phyloP scores from a whole-genome alignment of 2,888 invertebrate species.

The Synergus itoensis region DNA sequence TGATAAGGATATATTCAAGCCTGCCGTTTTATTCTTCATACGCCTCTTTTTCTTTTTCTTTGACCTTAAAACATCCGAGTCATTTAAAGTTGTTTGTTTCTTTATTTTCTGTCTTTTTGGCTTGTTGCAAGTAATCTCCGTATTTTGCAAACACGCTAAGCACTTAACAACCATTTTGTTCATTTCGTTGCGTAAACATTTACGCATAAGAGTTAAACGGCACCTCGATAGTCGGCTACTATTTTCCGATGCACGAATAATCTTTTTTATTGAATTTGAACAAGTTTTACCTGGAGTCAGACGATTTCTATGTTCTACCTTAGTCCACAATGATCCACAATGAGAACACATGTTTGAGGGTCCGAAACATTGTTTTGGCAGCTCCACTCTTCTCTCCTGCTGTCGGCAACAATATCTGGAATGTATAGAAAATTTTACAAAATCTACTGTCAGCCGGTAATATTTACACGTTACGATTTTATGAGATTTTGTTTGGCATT shows the following conservation, averaged over 20 bases:
- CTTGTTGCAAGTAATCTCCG: conserved; percentile 62
- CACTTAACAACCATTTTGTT: conserved; percentile 69
- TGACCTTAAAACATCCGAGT: conserved; percentile 36
- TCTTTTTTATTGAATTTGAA: conserved; percentile 61
- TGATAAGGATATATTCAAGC: conserved; percentile 71
- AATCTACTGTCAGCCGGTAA: not conserved
- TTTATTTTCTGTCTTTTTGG: conserved; percentile 59
- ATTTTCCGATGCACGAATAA: conserved; percentile 52
- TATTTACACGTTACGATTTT: not conserved
- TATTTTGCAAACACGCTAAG: conserved; percentile 64
- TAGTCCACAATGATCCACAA: conserved; percentile 69
- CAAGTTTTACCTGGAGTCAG: conserved; percentile 58
- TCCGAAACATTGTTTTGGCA: conserved; percentile 67
- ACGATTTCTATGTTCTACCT: conserved; percentile 59
- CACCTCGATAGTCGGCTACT: conserved; percentile 57
- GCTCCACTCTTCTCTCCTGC: conserved; percentile 49
- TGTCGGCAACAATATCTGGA: conserved; percentile 46
- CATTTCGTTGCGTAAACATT: conserved; percentile 62
- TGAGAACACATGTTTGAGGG: conserved; percentile 63
- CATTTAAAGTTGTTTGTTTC: conserved; percentile 16
- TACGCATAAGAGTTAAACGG: conserved; percentile 60
- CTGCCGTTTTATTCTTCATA: conserved; percentile 76
- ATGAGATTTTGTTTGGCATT: no score
- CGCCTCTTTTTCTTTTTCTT: conserved; percentile 71
- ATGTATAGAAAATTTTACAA: not conserved